Percentiles rank a stretch among this genome's conserved stretches.
Evolutionary conservation across 2,797 vertebrate genomes (phyloP).

Genomic region (Pipistrellus pygmaeus): DNA sequence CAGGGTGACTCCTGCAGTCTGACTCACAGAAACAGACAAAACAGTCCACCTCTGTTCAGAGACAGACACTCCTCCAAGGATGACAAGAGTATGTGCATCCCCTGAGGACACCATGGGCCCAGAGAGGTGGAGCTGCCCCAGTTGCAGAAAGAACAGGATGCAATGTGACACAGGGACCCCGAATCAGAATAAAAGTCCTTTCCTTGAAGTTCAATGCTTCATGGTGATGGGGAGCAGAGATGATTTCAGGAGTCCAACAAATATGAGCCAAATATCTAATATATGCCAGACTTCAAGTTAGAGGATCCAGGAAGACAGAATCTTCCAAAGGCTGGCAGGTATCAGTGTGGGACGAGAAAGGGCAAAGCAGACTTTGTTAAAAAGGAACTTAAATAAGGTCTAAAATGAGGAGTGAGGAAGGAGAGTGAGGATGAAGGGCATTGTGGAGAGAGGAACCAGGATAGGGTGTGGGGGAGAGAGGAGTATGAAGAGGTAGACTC

Average conservation of each 20-base stretch:
- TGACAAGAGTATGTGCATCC: rapidly evolving
- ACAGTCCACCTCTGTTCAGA: no score
- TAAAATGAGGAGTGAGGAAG: not conserved
- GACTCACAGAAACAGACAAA: not conserved
- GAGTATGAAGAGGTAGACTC: not conserved
- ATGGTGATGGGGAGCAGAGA: not conserved
- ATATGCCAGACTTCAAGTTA: no score
- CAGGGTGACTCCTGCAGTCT: not conserved
- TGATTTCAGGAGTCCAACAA: not conserved
- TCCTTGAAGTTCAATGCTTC: not conserved
- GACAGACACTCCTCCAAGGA: not conserved
- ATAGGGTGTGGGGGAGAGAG: rapidly evolving
- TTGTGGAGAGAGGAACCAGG: not conserved
- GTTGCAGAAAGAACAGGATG: not conserved
- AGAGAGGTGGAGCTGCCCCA: not conserved
- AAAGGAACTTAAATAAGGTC: not conserved
- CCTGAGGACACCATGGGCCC: no score
- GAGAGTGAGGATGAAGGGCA: not conserved
- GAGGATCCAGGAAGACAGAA: not conserved
- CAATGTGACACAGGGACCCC: rapidly evolving
- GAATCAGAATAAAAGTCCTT: not conserved
- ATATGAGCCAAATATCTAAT: not conserved
- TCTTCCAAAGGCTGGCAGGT: not conserved
- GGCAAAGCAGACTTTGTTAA: no score
- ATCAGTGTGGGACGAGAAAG: not conserved